phyloP scores from a whole-genome alignment of 2,888 invertebrate species.

The Ophioninae sp. region DNA sequence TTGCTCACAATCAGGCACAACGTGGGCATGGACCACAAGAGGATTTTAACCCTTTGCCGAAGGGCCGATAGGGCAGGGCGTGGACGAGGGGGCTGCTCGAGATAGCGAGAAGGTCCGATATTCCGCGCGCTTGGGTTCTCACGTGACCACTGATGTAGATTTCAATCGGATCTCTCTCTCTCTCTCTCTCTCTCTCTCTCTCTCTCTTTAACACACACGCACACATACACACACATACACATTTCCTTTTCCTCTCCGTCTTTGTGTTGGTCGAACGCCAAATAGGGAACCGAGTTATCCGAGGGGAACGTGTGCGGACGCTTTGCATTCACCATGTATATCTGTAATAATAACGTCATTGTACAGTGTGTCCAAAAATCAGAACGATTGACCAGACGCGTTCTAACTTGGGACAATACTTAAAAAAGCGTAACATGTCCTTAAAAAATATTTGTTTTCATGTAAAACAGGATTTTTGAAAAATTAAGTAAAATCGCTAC shows the following conservation, averaged over 20 bases:
- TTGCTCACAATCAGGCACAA: background rate
- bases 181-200: conserved; percentile 16
- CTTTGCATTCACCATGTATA: background rate
- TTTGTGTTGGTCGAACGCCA: conserved; percentile 67
- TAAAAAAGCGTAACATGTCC: no score
- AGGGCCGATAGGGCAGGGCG: conserved; percentile 26
- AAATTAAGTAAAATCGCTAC: no score
- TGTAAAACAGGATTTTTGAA: no score
- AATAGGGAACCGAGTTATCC: conserved; percentile 73
- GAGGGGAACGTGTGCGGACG: conserved; percentile 37
- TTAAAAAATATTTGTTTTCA: no score
- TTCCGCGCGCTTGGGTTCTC: conserved; percentile 63
- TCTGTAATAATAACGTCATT: background rate
- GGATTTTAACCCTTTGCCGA: conserved; percentile 56
- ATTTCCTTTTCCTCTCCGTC: background rate
- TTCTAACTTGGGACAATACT: no score
- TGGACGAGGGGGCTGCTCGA: conserved; percentile 53
- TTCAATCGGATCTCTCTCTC: conserved; percentile 69
- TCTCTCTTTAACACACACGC: background rate
- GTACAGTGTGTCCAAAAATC: no score
- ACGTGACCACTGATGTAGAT: conserved; percentile 73
- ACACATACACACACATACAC: no score
- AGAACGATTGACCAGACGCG: no score
- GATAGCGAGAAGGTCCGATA: conserved; percentile 55
- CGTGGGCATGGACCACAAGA: conserved; percentile 2